Evolutionary conservation across 2,888 invertebrate species (phyloP), one percentile per base, ranked within the genome.

Genomic region (Macrophya annulata): DNA sequence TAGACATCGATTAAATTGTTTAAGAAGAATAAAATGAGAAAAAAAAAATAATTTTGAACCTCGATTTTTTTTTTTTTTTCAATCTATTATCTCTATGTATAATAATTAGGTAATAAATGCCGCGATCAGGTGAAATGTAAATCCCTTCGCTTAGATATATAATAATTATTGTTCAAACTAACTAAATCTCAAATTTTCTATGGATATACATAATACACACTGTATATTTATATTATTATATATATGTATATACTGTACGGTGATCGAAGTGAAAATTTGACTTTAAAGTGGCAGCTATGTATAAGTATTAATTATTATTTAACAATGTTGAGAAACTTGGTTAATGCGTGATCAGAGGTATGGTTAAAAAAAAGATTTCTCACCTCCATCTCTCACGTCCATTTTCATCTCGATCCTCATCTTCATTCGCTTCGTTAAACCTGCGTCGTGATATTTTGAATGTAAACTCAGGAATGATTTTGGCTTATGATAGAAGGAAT

Each of bases 381-480:
- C n/a, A 71, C 40, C 71, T 71, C 15, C 8, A 40, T 71, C 71
- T 40, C 40, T 40, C 8, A 17, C 9, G 12, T 17, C 40, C 40
- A 76, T 51, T 37, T 71, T 4, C 71, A 55, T 17, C 55, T n/a
- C n/a, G 15, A 55, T 17, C 1, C n/a, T 5, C n/a, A n/a, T n/a
- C n/a, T n/a, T 1, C 25, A 25, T 25, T 72, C 77, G 10, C 10
- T 3, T 77, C 55, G 48, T 43, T 55, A 25, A 55, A 77, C 55
- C 48, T 77, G 37, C 17, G 17, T 4, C 15, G 17, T 21, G 31
- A 77, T n/a, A 4, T 12, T 21, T 15, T 43, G 59, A 43, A 37
- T 85, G 87, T 8, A 72, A 79, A 81, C 88, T 92, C 91, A 92
- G 88, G 90, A 90, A 84, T 89, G 91, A 86, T 90, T 88, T 68